These are phyloP conservation scores for Archaeoteleia sp. DNA, from an alignment of 2,888 invertebrate species.

Conservation along the genomic window DNA sequence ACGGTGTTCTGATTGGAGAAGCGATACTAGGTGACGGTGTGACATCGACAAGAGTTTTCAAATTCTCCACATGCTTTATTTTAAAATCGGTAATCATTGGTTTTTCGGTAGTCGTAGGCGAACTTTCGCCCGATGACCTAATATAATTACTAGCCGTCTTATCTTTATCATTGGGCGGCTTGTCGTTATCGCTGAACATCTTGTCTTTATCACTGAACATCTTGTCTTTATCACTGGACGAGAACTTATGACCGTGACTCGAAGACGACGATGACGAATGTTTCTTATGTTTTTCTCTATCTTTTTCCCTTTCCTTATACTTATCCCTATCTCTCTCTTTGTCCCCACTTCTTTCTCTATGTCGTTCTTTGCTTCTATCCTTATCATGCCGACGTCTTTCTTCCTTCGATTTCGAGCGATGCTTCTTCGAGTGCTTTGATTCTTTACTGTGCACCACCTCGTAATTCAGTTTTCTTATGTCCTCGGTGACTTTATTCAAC, in stretches of 20 bases:
- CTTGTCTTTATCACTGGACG: too few species aligned
- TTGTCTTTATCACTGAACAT: too few species aligned
- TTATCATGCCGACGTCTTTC: not conserved
- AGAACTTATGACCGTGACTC: too few species aligned
- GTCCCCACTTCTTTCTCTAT: not conserved
- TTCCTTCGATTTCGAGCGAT: not conserved
- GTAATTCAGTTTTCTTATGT: conserved; percentile 12
- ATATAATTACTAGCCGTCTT: too few species aligned
- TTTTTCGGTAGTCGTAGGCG: too few species aligned
- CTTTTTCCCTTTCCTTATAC: conserved; percentile 1
- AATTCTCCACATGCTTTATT: not conserved
- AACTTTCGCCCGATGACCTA: too few species aligned
- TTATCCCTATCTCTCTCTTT: not conserved
- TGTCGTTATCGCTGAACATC: too few species aligned
- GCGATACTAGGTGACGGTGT: not conserved
- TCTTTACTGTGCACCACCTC: conserved; percentile 7
- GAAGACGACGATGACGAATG: conserved; percentile 1
- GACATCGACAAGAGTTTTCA: too few species aligned
- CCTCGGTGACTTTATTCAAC: conserved; percentile 23
- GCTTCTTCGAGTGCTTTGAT: not conserved
- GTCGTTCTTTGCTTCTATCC: conserved; percentile 56
- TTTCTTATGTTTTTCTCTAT: not conserved
- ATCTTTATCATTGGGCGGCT: too few species aligned
- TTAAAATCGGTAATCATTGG: too few species aligned
- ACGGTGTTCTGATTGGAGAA: not conserved